Percentiles rank a stretch among this genome's conserved stretches.
These are phyloP conservation scores for Gastrophryne carolinensis DNA, from an alignment of 2,797 vertebrate species.

Conservation along the genomic window DNA sequence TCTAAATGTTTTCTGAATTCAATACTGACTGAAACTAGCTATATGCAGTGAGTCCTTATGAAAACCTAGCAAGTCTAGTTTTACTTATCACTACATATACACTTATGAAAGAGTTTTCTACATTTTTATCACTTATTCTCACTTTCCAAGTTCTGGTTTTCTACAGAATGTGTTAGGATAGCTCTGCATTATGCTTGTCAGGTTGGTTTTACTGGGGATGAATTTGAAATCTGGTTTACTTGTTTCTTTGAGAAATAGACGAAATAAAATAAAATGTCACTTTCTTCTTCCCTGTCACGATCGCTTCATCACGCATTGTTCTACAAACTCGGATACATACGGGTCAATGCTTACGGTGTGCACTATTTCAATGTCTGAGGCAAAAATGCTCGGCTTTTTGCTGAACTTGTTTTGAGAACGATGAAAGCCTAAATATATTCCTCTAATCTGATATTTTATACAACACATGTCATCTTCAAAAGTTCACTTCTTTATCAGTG, in stretches of 20 bases:
- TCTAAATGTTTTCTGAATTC: too few species aligned
- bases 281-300: slow-evolving; percentile 15
- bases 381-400: slow-evolving; percentile 6
- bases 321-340: slow-evolving; percentile 26
- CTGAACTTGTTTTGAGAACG: slow-evolving; percentile 25
- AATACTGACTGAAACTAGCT: too few species aligned
- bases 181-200: not conserved
- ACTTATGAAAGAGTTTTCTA: too few species aligned
- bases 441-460: slow-evolving; percentile 48
- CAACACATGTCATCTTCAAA: slow-evolving; percentile 44
- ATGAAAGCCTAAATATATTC: slow-evolving; percentile 33
- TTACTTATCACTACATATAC: too few species aligned
- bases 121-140: too few species aligned
- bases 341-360: slow-evolving; percentile 39
- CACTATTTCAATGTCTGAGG: slow-evolving; percentile 23
- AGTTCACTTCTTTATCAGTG: slow-evolving; percentile 46
- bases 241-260: not conserved
- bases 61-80: too few species aligned
- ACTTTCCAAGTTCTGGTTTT: not conserved
- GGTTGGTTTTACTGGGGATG: not conserved
- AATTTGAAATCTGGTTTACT: not conserved
- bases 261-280: slow-evolving; percentile 28
- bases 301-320: not conserved
- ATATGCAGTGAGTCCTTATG: too few species aligned
- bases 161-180: too few species aligned